Conservation (phyloP, 1,140 invertebrate genomes). For the Bombus vancouverensis region DNA sequence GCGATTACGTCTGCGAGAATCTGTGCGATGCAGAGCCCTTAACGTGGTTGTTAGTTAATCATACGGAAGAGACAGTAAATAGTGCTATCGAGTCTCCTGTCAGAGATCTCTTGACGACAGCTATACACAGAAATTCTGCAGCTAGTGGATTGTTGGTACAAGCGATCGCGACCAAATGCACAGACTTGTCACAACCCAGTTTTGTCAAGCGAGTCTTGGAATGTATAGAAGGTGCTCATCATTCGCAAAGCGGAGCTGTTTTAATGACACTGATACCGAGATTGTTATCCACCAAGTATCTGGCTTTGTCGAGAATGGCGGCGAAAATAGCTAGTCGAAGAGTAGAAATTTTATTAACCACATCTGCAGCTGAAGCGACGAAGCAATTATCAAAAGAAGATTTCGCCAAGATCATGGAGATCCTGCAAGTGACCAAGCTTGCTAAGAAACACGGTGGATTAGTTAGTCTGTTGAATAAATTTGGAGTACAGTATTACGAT, state of each 20-base stretch:
- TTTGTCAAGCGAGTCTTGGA: slow-evolving; percentile 84
- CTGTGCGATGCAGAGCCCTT: slow-evolving; percentile 88
- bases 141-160: slow-evolving; percentile 89
- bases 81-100: slow-evolving; percentile 86
- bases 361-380: slow-evolving; percentile 81
- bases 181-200: slow-evolving; percentile 80
- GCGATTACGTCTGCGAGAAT: slow-evolving; percentile 89
- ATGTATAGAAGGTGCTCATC: slow-evolving; percentile 87
- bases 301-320: slow-evolving; percentile 85
- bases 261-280: slow-evolving; percentile 85
- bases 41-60: slow-evolving; percentile 90
- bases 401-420: slow-evolving; percentile 83
- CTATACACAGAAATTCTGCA: slow-evolving; percentile 86
- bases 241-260: slow-evolving; percentile 86
- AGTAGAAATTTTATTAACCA: slow-evolving; percentile 86
- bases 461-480: slow-evolving; percentile 84
- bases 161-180: slow-evolving; percentile 85
- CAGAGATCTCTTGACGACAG: slow-evolving; percentile 84
- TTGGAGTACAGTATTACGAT: slow-evolving; percentile 83
- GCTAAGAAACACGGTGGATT: slow-evolving; percentile 84
- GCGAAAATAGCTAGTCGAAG: slow-evolving; percentile 85
- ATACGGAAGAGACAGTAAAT: slow-evolving; percentile 87
- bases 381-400: slow-evolving; percentile 85
- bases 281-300: slow-evolving; percentile 84
- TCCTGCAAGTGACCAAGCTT: slow-evolving; percentile 81